Evolutionary conservation across 2,888 invertebrate genomes (phyloP).

Genomic region (Drosophila colorata): DNA sequence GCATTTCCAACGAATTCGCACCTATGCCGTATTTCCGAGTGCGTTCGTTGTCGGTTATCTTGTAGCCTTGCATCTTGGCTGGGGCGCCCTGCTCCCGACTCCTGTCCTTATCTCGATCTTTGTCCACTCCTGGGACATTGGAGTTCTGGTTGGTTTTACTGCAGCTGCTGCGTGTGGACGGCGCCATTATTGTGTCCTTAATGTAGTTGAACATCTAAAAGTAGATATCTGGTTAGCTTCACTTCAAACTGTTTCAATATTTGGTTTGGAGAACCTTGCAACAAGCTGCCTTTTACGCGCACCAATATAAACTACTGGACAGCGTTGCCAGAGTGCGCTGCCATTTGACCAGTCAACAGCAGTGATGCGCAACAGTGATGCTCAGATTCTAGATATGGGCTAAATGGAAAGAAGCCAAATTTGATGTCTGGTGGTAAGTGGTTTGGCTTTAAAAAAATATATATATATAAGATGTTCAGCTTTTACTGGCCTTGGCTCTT

Average conservation of each 20-base stretch:
- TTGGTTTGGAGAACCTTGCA: constrained; percentile 58
- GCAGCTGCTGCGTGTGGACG: constrained; percentile 61
- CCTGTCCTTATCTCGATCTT: constrained; percentile 42
- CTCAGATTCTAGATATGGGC: not conserved
- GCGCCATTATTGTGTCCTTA: constrained; percentile 71
- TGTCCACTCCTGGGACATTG: constrained; percentile 26
- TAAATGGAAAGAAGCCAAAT: not conserved
- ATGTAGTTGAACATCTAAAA: constrained; percentile 67
- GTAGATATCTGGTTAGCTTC: not conserved
- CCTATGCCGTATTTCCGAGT: constrained; percentile 84
- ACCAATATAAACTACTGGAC: constrained; percentile 41
- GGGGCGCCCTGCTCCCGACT: constrained; percentile 5
- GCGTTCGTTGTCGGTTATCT: constrained; percentile 84
- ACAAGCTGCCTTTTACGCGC: constrained; percentile 65
- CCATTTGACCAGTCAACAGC: not conserved
- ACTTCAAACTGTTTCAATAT: not conserved
- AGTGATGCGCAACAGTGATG: constrained; percentile 30
- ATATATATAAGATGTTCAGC: not conserved
- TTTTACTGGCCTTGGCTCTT: too few species aligned
- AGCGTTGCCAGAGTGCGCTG: constrained; percentile 35
- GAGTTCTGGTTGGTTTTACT: constrained; percentile 22
- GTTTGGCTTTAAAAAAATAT: not conserved
- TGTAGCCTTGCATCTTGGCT: constrained; percentile 82
- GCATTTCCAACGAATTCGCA: constrained; percentile 83
- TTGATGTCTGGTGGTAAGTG: too few species aligned